Evolutionary conservation across 1,140 invertebrate species (phyloP).

Genomic region (Anthonomus grandis): DNA sequence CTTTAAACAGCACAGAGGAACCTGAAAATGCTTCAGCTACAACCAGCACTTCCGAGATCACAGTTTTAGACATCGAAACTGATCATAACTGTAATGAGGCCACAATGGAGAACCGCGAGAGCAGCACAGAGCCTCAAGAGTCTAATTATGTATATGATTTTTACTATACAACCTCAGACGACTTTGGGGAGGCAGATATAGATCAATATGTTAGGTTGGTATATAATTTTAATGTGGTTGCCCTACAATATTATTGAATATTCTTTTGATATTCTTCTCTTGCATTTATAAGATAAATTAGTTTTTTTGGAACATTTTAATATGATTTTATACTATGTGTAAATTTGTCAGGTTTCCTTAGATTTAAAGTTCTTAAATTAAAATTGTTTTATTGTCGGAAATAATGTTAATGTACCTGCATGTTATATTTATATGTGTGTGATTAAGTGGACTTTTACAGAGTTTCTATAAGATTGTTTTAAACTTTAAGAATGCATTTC

Average conservation of each 20-base stretch:
- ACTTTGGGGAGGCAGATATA: constrained; percentile 54
- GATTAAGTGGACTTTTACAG: no score
- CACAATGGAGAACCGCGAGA: constrained; percentile 3
- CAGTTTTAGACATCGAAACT: constrained; percentile 48
- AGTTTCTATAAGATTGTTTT: no score
- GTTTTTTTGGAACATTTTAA: no score
- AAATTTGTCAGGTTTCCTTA: not conserved
- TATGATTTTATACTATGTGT: not conserved
- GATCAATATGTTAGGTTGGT: constrained; percentile 53
- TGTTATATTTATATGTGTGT: no score
- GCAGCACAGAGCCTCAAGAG: constrained; percentile 32
- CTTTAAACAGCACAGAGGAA: constrained; percentile 22
- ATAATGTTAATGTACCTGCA: no score
- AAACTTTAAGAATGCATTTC: no score
- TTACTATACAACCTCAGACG: constrained; percentile 53
- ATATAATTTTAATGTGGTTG: constrained; percentile 15
- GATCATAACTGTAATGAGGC: constrained; percentile 27
- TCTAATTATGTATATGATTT: constrained; percentile 55
- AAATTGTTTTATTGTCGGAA: no score
- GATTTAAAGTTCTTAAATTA: no score
- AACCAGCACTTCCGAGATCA: constrained; percentile 26
- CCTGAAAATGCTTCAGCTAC: constrained; percentile 8
- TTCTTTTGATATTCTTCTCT: not conserved
- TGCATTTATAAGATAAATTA: no score
- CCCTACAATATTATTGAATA: constrained; percentile 9